A percentile compares a stretch with the other conserved stretches of the same genome.
Conservation (phyloP, 2,888 invertebrate species). For the Thymelicus lineola region DNA sequence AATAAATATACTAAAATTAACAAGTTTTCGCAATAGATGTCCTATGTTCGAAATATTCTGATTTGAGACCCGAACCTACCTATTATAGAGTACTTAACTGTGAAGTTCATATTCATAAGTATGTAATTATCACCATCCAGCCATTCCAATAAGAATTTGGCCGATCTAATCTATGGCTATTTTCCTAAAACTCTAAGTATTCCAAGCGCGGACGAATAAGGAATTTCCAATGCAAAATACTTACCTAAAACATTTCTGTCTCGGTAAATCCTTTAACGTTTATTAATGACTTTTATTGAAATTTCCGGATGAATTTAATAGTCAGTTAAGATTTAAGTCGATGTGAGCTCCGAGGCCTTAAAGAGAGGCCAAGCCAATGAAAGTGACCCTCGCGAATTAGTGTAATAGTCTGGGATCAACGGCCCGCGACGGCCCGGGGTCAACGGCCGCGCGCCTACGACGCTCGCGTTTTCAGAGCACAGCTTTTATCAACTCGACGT, state of each 20-base stretch:
- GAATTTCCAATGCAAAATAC: not conserved
- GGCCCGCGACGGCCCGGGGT: slow-evolving; percentile 43
- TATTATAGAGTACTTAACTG: too few relatives aligned
- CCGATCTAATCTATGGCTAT: too few relatives aligned
- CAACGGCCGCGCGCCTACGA: slow-evolving; percentile 36
- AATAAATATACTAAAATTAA: too few relatives aligned
- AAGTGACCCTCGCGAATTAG: slow-evolving; percentile 38
- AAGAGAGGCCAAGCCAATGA: slow-evolving; percentile 34
- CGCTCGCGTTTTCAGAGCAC: slow-evolving; percentile 43
- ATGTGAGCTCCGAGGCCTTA: slow-evolving; percentile 21
- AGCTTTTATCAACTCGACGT: slow-evolving; percentile 34
- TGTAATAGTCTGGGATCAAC: slow-evolving; percentile 40
- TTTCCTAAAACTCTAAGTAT: too few relatives aligned
- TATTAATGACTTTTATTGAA: slow-evolving; percentile 10
- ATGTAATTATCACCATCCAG: too few relatives aligned
- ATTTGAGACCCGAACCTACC: too few relatives aligned
- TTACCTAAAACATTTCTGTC: not conserved
- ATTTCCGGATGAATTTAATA: slow-evolving; percentile 5
- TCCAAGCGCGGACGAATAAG: not conserved
- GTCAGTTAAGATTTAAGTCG: slow-evolving; percentile 1
- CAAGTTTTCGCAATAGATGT: too few relatives aligned
- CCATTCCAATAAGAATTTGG: too few relatives aligned
- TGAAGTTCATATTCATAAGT: too few relatives aligned
- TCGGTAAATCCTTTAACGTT: not conserved
- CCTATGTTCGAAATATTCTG: too few relatives aligned